Evolutionary conservation across 2,888 invertebrate genomes (phyloP).

Genomic region (Rhamphomyia laevipes): DNA sequence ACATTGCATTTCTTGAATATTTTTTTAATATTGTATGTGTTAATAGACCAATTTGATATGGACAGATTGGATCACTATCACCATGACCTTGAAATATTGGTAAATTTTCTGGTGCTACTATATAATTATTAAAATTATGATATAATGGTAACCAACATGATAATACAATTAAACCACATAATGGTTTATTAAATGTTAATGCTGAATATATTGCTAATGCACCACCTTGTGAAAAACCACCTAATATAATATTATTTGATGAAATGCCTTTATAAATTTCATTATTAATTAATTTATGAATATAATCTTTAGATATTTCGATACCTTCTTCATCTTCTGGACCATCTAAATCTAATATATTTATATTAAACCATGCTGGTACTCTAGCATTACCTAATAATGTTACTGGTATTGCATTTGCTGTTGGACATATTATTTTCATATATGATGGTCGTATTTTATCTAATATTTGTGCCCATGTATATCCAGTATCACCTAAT

Average conservation of each 20-base stretch:
- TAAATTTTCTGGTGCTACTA: conserved; percentile 42
- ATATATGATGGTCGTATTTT: conserved; percentile 61
- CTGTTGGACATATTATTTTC: conserved; percentile 82
- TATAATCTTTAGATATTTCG: conserved; percentile 53
- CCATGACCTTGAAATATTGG: conserved; percentile 27
- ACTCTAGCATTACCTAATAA: conserved; percentile 74
- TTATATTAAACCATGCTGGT: conserved; percentile 85
- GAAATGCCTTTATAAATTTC: conserved; percentile 69
- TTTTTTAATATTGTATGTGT: background rate
- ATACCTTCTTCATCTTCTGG: conserved; percentile 83
- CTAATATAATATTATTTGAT: conserved; percentile 63
- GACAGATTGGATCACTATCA: background rate
- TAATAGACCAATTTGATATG: background rate
- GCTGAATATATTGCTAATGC: conserved; percentile 84
- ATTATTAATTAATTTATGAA: conserved; percentile 59
- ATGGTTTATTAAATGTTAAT: conserved; percentile 57
- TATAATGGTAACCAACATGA: conserved; percentile 85
- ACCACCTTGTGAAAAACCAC: conserved; percentile 91
- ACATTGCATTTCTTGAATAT: background rate
- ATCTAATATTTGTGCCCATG: conserved; percentile 75
- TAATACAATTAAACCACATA: conserved; percentile 77
- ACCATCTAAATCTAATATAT: conserved; percentile 60
- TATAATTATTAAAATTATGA: conserved; percentile 55
- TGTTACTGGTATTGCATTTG: conserved; percentile 71
- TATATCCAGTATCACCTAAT: conserved; percentile 83